These are phyloP conservation scores for Prochilodus magdalenae DNA, from an alignment of 2,113 vertebrate genomes.

Conservation along the genomic window DNA sequence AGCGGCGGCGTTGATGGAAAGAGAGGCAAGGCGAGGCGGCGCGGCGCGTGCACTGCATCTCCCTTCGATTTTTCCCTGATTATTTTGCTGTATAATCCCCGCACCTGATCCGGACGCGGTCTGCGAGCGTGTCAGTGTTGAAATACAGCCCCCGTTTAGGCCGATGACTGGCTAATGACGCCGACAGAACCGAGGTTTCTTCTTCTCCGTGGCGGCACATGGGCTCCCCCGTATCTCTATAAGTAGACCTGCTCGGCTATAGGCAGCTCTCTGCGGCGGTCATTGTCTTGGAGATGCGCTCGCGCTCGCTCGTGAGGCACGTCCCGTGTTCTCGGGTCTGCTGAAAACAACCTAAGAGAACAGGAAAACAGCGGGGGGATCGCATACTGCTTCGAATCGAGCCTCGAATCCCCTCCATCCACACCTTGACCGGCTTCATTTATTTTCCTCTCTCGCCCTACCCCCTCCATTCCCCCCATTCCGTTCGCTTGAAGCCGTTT, in stretches of 20 bases:
- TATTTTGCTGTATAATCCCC: not conserved
- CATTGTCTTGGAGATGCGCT: slow-evolving; percentile 46
- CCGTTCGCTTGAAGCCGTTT: not conserved
- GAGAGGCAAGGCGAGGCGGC: not conserved
- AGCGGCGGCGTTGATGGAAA: slow-evolving; percentile 26
- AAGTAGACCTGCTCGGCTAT: slow-evolving; percentile 54
- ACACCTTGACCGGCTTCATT: slow-evolving; percentile 45
- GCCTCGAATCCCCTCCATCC: slow-evolving; percentile 45
- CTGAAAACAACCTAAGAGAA: slow-evolving; percentile 26
- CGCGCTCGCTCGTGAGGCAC: slow-evolving; percentile 21
- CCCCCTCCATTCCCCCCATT: not conserved
- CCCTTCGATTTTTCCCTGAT: slow-evolving; percentile 10
- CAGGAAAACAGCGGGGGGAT: not conserved
- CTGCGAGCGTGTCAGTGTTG: slow-evolving; percentile 51
- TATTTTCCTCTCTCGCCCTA: not conserved
- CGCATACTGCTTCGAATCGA: slow-evolving; percentile 57
- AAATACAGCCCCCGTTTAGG: slow-evolving; percentile 70
- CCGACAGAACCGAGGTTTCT: slow-evolving; percentile 68
- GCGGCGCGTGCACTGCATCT: slow-evolving; percentile 26
- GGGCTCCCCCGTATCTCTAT: slow-evolving; percentile 67
- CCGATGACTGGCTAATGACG: slow-evolving; percentile 77
- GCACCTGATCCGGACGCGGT: not conserved
- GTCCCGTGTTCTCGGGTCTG: slow-evolving; percentile 51
- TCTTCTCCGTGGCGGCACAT: slow-evolving; percentile 50
- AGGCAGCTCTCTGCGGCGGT: slow-evolving; percentile 39